Base-by-base conservation (phyloP, 35 echinoderm and acorn worm species). In the Acanthaster planci region DNA sequence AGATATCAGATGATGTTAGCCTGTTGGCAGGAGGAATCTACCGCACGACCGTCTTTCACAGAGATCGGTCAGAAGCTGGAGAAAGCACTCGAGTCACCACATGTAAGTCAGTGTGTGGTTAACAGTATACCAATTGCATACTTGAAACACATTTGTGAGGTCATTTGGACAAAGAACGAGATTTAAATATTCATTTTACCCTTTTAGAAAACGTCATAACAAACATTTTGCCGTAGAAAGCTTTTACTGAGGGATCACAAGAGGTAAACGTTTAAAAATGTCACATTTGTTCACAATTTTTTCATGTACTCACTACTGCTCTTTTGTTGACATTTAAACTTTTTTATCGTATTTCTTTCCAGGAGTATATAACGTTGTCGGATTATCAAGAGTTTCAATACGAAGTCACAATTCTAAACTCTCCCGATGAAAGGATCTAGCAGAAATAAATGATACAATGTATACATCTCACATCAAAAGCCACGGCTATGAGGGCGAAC, bases 1-100 rank as follows among this genome's bases (percentile, higher is more conserved):
- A 72, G 64, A 26, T 72, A 72, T 26, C 64, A 72, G 23, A 72
- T 72, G 64, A 72, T 72, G 64, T 29, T 72, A 26, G 34, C 7
- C 9, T 72, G 64, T 15, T 72, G 64, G 64, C 14, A 26, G 23
- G 64, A 72, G 22, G 64, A 72, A 2, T 26, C 64, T 6, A 34
- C 26, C 14, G 64, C 26, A 26, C 64, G 64, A 34, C 34, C 34
- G 34, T 34, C 64, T 1, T 72, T 72, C 64, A 7, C 26, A 1
- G 34, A 72, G 29, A 26, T 72, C 64, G 15, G 64, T 35, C 22
- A 10, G 23, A 72, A 72, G 23, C 64, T 72, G 1, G 64, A 34
- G 15, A 72, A 35, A 34, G 10, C 30, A 2, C 64, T 72, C 3
- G 64, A 72, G 34, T 14, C 19, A 72, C 21, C 64, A 9, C 26